These are phyloP conservation scores for Pseudochaenichthys georgianus DNA, from an alignment of 2,797 vertebrate genomes.

Conservation along the genomic window DNA sequence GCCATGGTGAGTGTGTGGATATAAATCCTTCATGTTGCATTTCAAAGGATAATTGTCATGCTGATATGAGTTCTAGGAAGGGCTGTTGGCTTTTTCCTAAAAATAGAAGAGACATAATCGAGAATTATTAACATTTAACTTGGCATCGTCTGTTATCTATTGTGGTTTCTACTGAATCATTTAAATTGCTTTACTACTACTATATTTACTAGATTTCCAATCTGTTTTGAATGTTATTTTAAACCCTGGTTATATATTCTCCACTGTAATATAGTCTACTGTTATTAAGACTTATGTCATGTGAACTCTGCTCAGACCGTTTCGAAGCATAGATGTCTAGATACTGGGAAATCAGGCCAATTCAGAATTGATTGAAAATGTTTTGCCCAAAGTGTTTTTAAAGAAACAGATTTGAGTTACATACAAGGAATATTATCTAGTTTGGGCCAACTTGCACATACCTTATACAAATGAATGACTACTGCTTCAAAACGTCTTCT, in stretches of 20 bases:
- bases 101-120: slow-evolving; percentile 45
- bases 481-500: not conserved
- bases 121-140: slow-evolving; percentile 51
- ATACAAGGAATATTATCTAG: not conserved
- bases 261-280: no score
- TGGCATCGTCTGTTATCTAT: slow-evolving; percentile 1
- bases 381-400: not conserved
- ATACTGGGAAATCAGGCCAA: not conserved
- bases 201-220: not conserved
- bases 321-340: not conserved
- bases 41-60: not conserved
- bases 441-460: not conserved
- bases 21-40: slow-evolving; percentile 28
- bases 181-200: not conserved
- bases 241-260: not conserved
- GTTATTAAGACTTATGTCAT: no score
- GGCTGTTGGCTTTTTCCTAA: slow-evolving; percentile 38
- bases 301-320: no score
- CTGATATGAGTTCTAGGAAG: not conserved
- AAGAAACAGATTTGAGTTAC: not conserved
- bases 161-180: not conserved
- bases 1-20: not conserved
- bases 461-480: not conserved
- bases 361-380: not conserved
- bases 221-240: not conserved